phyloP scores from a whole-genome alignment of 2,888 invertebrate genomes.

The Hipparchia sbordonii region DNA sequence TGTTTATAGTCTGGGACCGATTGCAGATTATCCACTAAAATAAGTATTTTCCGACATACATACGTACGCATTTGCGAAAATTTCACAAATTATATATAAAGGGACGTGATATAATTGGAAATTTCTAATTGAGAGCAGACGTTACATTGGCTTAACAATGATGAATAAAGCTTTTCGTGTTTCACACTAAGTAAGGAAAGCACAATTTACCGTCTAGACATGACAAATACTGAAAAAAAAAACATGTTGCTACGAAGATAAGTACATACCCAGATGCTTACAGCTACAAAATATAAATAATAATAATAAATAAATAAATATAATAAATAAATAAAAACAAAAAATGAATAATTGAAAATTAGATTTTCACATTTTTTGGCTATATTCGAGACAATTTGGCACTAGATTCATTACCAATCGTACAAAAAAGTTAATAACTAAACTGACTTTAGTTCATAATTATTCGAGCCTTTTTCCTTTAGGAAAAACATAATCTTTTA shows the following conservation, averaged over 20 bases:
- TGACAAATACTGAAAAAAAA: slow-evolving; percentile 12
- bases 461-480: too few species aligned
- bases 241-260: background rate
- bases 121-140: background rate
- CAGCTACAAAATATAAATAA: slow-evolving; percentile 7
- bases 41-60: too few species aligned
- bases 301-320: background rate
- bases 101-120: background rate
- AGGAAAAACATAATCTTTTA: too few species aligned
- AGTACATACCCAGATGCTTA: background rate
- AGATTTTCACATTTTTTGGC: background rate
- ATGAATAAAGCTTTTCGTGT: background rate
- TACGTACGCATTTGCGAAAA: background rate
- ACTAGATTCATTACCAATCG: background rate
- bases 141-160: background rate
- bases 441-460: too few species aligned
- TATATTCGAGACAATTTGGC: background rate
- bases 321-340: background rate
- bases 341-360: background rate
- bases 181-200: background rate
- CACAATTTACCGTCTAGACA: slow-evolving; percentile 1
- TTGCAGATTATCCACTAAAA: too few species aligned
- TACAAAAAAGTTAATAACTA: background rate
- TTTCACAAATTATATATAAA: background rate
- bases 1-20: too few species aligned